A percentile compares a stretch with the other conserved stretches of the same genome.
These are phyloP conservation scores for Ceratosolen solmsi DNA, from an alignment of 1,140 invertebrate genomes.

Conservation along the genomic window DNA sequence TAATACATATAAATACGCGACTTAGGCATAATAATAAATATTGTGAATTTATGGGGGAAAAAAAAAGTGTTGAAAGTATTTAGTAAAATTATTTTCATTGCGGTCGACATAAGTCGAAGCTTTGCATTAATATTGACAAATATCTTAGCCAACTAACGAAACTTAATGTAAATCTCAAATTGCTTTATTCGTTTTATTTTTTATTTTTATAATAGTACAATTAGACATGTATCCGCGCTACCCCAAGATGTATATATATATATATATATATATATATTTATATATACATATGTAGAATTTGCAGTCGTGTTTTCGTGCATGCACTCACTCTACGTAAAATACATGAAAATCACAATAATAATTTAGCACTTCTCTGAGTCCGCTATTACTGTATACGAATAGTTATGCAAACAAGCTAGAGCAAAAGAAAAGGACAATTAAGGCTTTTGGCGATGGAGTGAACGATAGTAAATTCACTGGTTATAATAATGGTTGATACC, in stretches of 20 bases:
- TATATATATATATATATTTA: too few relatives aligned
- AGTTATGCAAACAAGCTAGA: constrained; percentile 32
- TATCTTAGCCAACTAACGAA: neutral
- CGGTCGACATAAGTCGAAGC: too few relatives aligned
- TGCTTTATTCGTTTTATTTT: neutral
- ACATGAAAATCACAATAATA: constrained; percentile 21
- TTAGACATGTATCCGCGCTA: neutral
- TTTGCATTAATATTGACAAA: neutral
- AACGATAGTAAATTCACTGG: neutral
- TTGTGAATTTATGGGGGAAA: too few relatives aligned
- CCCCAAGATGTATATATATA: neutral
- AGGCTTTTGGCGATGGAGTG: neutral
- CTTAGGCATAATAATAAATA: too few relatives aligned
- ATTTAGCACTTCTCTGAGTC: constrained; percentile 4
- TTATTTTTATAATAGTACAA: neutral
- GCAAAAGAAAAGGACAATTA: constrained; percentile 25
- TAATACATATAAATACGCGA: too few relatives aligned
- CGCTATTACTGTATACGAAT: constrained; percentile 18
- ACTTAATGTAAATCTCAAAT: neutral
- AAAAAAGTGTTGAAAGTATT: too few relatives aligned
- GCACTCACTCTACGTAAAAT: neutral
- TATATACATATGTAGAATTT: too few relatives aligned
- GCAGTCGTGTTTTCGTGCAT: neutral
- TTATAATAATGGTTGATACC: constrained; percentile 31
- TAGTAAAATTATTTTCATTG: too few relatives aligned